Evolutionary conservation across 2,888 invertebrate genomes (phyloP), one percentile per base, ranked within the genome.

Genomic region (Asteroscopus sphinx): DNA sequence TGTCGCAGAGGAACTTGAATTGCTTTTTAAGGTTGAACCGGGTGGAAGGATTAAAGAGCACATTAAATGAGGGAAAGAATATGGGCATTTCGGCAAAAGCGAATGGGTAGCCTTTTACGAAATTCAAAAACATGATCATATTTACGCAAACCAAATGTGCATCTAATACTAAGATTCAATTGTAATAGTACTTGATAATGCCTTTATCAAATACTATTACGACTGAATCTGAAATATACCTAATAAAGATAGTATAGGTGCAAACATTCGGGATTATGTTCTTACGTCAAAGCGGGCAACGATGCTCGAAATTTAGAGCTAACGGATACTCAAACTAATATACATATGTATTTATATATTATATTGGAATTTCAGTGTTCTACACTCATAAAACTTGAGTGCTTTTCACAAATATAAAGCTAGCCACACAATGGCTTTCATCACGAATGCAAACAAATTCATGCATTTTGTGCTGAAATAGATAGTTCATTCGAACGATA

Each of bases 241-340:
- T 1, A 28, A 30, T 21, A 16, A 17, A 45, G n/a, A 2, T 2
- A 13, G 2, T 15, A 6, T 45, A 15, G 21, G 11, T 59, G 21
- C 37, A 53, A 62, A 62, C 32, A 33, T 35, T 35, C 26, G 1
- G 53, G 47, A 42, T 52, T 37, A 65, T 37, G 16, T 32, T 37
- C 49, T 30, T 32, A 58, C 40, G 28, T 39, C 16, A 12, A 36
- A 44, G 16, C 35, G 32, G 25, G 30, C 17, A 51, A 35, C 51
- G n/a, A n/a, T n/a, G 33, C 26, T 40, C n/a, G 17, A 56, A 60
- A 69, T 48, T 65, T 73, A 64, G 52, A 8, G 28, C 49, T 17
- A 67, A 67, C 56, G 58, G 57, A 73, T 72, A 67, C 70, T 70
- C 68, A 72, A 69, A 61, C 52, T 56, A 56, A 44, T 68, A 46